Conservation (phyloP, 23 tunicate genomes). For the Aplidium turbinatum region DNA sequence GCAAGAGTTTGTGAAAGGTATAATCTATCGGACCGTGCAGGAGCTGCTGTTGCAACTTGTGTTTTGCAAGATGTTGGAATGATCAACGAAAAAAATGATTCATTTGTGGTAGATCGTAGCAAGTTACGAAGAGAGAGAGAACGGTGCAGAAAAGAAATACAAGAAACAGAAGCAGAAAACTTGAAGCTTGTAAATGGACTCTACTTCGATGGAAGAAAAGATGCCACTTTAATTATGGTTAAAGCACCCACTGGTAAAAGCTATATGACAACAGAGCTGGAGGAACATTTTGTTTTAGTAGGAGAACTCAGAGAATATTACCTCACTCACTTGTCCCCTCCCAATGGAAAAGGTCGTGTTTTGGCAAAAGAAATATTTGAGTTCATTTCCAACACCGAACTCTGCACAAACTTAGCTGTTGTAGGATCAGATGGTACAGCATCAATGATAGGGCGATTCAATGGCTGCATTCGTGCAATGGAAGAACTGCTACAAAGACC, state of each 20-base stretch:
- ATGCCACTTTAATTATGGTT: conserved; percentile 11
- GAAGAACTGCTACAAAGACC: conserved; percentile 19
- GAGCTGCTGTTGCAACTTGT: conserved; percentile 37
- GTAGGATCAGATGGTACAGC: conserved; percentile 37
- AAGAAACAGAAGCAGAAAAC: no score
- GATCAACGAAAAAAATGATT: conserved; percentile 5
- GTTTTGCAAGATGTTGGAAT: conserved; percentile 33
- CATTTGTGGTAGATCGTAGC: conserved; percentile 25
- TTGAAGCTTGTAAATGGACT: conserved; percentile 17
- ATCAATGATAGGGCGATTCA: conserved; percentile 37
- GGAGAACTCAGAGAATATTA: conserved; percentile 30
- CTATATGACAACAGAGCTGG: conserved; percentile 7
- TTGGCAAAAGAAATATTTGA: conserved; percentile 23
- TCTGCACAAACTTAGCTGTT: conserved; percentile 4
- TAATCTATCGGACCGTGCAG: conserved; percentile 26
- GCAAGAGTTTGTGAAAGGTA: conserved; percentile 38
- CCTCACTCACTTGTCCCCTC: conserved; percentile 33
- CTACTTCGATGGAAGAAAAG: conserved; percentile 30
- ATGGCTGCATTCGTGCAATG: conserved; percentile 7
- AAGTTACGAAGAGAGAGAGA: conserved; percentile 37
- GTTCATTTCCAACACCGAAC: conserved; percentile 19
- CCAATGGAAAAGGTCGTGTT: conserved; percentile 35
- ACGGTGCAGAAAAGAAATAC: conserved; percentile 21
- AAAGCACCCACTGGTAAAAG: conserved; percentile 20
- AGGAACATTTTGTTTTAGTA: conserved; percentile 32